Evolutionary conservation across 2,888 invertebrate species (phyloP).

Genomic region (Rhyacophila evoluta): DNA sequence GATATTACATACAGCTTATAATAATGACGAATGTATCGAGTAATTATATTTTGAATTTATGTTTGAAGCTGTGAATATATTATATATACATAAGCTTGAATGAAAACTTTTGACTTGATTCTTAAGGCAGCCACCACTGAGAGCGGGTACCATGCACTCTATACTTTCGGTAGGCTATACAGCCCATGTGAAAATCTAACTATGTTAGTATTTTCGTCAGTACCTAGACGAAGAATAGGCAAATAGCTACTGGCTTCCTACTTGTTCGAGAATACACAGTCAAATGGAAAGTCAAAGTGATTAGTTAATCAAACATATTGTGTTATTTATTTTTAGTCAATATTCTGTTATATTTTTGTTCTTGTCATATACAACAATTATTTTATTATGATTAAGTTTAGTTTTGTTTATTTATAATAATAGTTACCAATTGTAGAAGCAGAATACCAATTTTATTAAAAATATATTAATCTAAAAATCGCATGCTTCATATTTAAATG

Average conservation of each 20-base stretch:
- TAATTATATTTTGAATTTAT: no score
- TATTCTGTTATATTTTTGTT: no score
- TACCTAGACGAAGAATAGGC: conserved; percentile 46
- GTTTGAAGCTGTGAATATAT: background rate
- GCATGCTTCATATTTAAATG: no score
- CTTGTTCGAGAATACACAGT: conserved; percentile 11
- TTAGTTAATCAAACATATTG: background rate
- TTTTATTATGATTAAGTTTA: no score
- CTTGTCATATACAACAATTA: no score
- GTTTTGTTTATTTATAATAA: no score
- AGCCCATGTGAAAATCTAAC: conserved; percentile 44
- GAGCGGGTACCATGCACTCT: conserved; percentile 38
- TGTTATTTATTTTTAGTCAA: no score
- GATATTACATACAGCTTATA: no score
- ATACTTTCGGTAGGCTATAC: conserved; percentile 30
- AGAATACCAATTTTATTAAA: no score
- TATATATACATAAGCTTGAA: background rate
- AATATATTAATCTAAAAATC: no score
- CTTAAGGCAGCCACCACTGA: conserved; percentile 1
- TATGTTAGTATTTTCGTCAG: conserved; percentile 47
- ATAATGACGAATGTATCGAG: no score
- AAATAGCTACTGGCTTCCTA: conserved; percentile 45
- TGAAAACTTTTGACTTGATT: background rate
- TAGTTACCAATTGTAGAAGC: no score
- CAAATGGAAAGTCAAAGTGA: background rate